Conservation (phyloP, 1,140 invertebrate species). For the Pachypeltis micranthus region DNA sequence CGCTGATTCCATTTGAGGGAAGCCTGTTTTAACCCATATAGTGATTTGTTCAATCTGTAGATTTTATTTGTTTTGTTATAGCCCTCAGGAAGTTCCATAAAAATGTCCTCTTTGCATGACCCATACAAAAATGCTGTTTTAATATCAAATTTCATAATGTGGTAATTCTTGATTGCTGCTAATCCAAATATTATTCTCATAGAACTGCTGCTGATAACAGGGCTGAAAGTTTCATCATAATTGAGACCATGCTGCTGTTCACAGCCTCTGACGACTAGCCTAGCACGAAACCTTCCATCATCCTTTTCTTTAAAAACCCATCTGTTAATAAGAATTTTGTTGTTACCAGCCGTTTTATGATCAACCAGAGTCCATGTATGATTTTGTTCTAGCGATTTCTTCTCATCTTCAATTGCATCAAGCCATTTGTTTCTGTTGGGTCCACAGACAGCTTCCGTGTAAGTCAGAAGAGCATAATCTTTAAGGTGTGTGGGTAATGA, state of each 20-base stretch:
- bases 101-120: not conserved
- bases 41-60: slow-evolving; percentile 32
- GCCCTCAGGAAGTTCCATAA: slow-evolving; percentile 22
- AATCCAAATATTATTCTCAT: slow-evolving; percentile 36
- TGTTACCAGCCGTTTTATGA: not conserved
- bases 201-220: slow-evolving; percentile 32
- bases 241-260: slow-evolving; percentile 29
- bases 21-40: slow-evolving; percentile 37
- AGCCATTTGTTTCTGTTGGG: slow-evolving; percentile 24
- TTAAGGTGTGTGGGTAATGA: not conserved
- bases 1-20: slow-evolving; percentile 28
- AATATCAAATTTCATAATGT: slow-evolving; percentile 36
- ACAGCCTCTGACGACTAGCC: slow-evolving; percentile 35
- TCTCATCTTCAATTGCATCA: slow-evolving; percentile 26
- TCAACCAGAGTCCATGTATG: slow-evolving; percentile 23
- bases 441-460: slow-evolving; percentile 26
- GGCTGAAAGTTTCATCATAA: slow-evolving; percentile 32
- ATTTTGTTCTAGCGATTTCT: slow-evolving; percentile 27
- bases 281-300: slow-evolving; percentile 30
- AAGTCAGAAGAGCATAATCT: slow-evolving; percentile 26
- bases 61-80: slow-evolving; percentile 28
- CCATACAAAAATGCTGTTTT: slow-evolving; percentile 24
- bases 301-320: slow-evolving; percentile 23
- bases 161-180: slow-evolving; percentile 30
- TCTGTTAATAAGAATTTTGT: slow-evolving; percentile 19